Percentiles rank a stretch among this genome's conserved stretches.
These are phyloP conservation scores for Coendou prehensilis DNA, from an alignment of 2,797 vertebrate genomes.

Conservation along the genomic window DNA sequence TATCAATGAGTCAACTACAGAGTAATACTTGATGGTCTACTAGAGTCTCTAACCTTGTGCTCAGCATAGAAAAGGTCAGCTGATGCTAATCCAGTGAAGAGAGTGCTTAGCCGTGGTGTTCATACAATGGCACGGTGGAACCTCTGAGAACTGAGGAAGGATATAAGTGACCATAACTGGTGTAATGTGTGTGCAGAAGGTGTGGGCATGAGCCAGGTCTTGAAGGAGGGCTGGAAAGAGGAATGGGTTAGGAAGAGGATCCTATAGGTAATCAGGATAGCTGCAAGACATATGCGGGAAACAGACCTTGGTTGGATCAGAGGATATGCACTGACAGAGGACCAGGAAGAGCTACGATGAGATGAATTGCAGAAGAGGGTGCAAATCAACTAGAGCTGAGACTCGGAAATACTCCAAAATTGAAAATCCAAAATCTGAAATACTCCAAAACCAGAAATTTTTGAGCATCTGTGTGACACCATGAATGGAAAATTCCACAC, in stretches of 20 bases:
- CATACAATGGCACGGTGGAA: neutral
- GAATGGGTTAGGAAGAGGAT: neutral
- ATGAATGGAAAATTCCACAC: neutral
- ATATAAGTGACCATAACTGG: neutral
- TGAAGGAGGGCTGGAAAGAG: neutral
- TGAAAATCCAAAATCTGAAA: neutral
- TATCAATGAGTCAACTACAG: neutral
- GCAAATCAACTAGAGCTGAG: neutral
- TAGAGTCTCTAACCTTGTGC: neutral
- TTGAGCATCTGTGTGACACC: neutral
- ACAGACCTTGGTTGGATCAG: neutral
- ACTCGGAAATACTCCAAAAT: neutral
- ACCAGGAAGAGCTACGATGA: neutral
- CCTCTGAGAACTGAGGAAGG: neutral
- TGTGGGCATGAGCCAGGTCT: neutral
- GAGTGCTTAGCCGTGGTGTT: neutral
- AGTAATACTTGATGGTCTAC: neutral
- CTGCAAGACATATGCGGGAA: neutral
- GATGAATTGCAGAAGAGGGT: neutral
- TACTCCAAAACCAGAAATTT: neutral
- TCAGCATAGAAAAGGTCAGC: neutral
- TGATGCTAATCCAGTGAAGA: neutral
- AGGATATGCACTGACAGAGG: neutral
- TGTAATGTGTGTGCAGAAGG: neutral
- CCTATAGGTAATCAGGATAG: neutral